Evolutionary conservation across 1,140 invertebrate species (phyloP).

Genomic region (Elymnias hypermnestra): DNA sequence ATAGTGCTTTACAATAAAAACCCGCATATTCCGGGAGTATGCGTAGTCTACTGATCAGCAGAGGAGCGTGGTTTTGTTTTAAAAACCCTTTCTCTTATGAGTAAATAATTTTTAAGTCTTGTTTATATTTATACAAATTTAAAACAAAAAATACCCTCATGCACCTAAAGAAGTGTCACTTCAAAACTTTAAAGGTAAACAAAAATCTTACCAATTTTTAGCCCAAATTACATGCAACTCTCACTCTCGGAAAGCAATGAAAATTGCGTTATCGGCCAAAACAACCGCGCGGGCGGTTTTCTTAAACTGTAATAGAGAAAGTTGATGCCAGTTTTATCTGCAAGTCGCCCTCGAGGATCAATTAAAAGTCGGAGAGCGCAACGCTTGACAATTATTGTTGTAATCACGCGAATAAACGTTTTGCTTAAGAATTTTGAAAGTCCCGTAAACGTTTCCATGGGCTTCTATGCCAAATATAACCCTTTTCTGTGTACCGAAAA

Average conservation of each 20-base stretch:
- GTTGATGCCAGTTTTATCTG: slow-evolving; percentile 70
- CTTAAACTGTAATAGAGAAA: slow-evolving; percentile 75
- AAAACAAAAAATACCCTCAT: too few species aligned
- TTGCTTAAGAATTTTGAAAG: slow-evolving; percentile 28
- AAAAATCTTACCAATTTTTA: neutral
- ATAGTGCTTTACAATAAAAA: too few species aligned
- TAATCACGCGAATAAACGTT: slow-evolving; percentile 51
- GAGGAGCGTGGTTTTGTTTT: too few species aligned
- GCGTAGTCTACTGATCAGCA: too few species aligned
- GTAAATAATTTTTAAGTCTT: too few species aligned
- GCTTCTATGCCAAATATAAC: neutral
- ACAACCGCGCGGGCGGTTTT: slow-evolving; percentile 54
- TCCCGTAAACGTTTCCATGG: slow-evolving; percentile 21
- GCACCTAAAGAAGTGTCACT: too few species aligned
- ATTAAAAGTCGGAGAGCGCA: slow-evolving; percentile 67
- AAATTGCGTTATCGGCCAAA: slow-evolving; percentile 64
- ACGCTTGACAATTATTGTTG: slow-evolving; percentile 61
- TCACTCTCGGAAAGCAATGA: slow-evolving; percentile 45
- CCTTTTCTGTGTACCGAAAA: too few species aligned
- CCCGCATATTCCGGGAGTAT: too few species aligned
- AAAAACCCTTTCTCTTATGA: too few species aligned
- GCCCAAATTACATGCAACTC: slow-evolving; percentile 36
- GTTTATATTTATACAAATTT: too few species aligned
- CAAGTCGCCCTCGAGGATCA: slow-evolving; percentile 69
- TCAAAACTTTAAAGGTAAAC: too few species aligned